A percentile compares a stretch with the other conserved stretches of the same genome.
Evolutionary conservation across 92 coral and sea anemone species (phyloP).

Genomic region (Bergia puertoricense): DNA sequence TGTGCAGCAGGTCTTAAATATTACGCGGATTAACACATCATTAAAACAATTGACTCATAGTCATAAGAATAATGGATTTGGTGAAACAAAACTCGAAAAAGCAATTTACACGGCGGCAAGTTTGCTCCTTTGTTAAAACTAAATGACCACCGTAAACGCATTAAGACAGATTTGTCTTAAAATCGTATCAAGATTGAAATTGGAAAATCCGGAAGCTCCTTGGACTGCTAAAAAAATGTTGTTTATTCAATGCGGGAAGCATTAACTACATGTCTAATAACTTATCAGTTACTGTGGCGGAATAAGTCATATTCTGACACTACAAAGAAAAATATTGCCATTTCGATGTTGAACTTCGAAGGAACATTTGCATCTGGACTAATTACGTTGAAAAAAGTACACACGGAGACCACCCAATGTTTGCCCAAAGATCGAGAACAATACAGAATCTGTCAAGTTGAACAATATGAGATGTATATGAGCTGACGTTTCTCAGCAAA

Average conservation of each 20-base stretch:
- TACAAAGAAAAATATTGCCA: constrained; percentile 27
- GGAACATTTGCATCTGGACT: constrained; percentile 55
- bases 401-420: constrained; percentile 58
- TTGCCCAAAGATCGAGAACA: constrained; percentile 43
- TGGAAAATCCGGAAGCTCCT: constrained; percentile 7
- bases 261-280: constrained; percentile 3
- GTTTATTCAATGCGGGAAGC: not conserved
- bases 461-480: constrained; percentile 60
- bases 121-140: not conserved
- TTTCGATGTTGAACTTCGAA: constrained; percentile 28
- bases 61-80: not conserved
- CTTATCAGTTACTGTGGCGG: not conserved
- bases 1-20: constrained; percentile 8
- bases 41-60: not conserved
- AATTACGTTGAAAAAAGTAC: constrained; percentile 50
- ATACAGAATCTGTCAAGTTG: constrained; percentile 57
- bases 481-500: constrained; percentile 53
- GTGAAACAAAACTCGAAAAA: constrained; percentile 2
- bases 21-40: constrained; percentile 22
- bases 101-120: not conserved
- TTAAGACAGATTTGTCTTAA: not conserved
- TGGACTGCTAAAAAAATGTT: not conserved
- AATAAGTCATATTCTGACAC: constrained; percentile 1
- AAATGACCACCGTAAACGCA: constrained; percentile 22
- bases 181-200: constrained; percentile 11